Base-by-base conservation (phyloP, 1,140 invertebrate genomes). In the Saccostrea glomerata region DNA sequence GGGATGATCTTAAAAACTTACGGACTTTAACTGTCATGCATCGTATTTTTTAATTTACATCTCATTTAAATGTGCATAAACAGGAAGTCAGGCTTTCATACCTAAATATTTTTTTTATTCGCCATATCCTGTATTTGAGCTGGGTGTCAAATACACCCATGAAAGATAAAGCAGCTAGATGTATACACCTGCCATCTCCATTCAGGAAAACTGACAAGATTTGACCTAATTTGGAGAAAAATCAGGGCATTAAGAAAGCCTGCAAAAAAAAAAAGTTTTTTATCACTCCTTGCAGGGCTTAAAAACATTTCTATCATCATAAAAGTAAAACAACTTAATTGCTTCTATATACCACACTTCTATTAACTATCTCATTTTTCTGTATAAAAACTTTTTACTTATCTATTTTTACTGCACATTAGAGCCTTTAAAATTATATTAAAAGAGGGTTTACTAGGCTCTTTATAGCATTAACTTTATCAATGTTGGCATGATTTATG, bases 221-320 rank as follows among this genome's bases (percentile, higher is more conserved):
- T 36, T 77, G 70, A 77, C 70, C 70, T 77, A 77, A 30, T 77
- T 77, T 36, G 30, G 70, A 77, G 70, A 36, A 77, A 66, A 77
- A 30, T 25, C 25, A 36, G 70, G 70, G 70, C 70, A 77, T 15
- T 1, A 77, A 77, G 11, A 77, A 77, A 77, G 11, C 70, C 15
- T 36, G 30, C 70, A 0, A 36, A 25, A 23, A 23, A 30, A 30
- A 15, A n/a, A n/a, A n/a, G n/a, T n/a, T 36, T 77, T 77, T 77
- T 66, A 66, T 30, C 70, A 25, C n/a, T 63, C 25, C 12, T 36
- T 25, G 11, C n/a, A 77, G 11, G 25, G 70, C 70, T 77, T 77
- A 77, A 77, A 36, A 30, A 30, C 70, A 30, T 77, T 77, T 77
- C 70, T 77, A 30, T 30, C 25, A 77, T 77, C 70, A 77, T 77